Conservation (phyloP, 2,113 vertebrate species). For the Chauna torquata region DNA sequence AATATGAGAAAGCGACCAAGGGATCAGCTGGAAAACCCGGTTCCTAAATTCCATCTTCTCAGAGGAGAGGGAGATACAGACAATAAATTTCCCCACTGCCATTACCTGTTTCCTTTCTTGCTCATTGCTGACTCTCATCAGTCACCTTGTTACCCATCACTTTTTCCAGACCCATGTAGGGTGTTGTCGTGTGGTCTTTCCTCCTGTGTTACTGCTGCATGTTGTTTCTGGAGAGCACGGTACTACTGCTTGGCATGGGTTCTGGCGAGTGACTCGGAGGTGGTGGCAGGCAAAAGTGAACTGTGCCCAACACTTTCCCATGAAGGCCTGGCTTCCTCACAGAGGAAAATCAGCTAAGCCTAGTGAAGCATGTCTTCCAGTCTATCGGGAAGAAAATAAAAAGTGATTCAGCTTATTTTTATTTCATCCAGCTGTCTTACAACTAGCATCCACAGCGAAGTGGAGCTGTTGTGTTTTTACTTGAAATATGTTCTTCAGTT, state of each 20-base stretch:
- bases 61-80: neutral
- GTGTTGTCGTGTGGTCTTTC: neutral
- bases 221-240: constrained; percentile 11
- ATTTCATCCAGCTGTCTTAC: neutral
- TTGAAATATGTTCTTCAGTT: neutral
- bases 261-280: neutral
- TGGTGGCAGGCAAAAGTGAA: neutral
- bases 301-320: neutral
- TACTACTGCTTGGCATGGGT: neutral
- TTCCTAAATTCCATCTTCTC: neutral
- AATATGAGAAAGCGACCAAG: neutral
- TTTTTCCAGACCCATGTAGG: neutral
- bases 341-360: neutral
- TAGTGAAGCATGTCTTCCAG: constrained; percentile 1
- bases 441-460: neutral
- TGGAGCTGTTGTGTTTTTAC: neutral
- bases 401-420: constrained; percentile 15
- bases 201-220: neutral
- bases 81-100: neutral
- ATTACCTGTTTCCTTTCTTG: neutral
- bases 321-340: neutral
- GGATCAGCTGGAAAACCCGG: neutral
- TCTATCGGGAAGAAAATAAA: neutral
- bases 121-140: neutral
- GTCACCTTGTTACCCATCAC: neutral